A percentile compares a stretch with the other conserved stretches of the same genome.
These are phyloP conservation scores for Rhinogobius similis DNA, from an alignment of 2,113 vertebrate species.

Conservation along the genomic window DNA sequence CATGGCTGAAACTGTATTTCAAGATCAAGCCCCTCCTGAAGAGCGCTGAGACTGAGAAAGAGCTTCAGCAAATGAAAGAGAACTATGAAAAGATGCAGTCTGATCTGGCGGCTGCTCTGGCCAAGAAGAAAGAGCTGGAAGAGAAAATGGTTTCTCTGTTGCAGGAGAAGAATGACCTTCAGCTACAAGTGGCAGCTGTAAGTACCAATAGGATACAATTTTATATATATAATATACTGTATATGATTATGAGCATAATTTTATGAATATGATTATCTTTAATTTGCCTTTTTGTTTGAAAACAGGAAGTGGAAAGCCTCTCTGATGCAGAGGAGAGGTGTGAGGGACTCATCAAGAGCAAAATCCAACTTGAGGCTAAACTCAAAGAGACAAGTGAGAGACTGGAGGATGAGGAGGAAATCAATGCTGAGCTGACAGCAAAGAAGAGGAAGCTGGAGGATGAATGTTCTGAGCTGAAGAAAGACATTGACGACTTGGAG, in stretches of 20 bases:
- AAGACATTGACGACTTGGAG: slow-evolving; percentile 70
- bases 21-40: too few relatives aligned
- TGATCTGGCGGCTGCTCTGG: slow-evolving; percentile 78
- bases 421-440: slow-evolving; percentile 81
- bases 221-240: too few relatives aligned
- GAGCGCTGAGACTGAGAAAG: too few relatives aligned
- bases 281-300: neutral
- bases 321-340: slow-evolving; percentile 68
- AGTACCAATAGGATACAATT: slow-evolving; percentile 35
- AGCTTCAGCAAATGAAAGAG: slow-evolving; percentile 74
- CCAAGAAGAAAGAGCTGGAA: slow-evolving; percentile 79
- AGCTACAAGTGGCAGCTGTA: slow-evolving; percentile 72
- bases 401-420: slow-evolving; percentile 83
- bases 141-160: slow-evolving; percentile 73
- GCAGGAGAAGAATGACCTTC: slow-evolving; percentile 79
- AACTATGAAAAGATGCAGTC: slow-evolving; percentile 86
- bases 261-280: too few relatives aligned
- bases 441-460: slow-evolving; percentile 86
- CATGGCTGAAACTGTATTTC: too few relatives aligned
- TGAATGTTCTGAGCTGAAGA: slow-evolving; percentile 77
- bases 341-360: slow-evolving; percentile 67
- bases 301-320: slow-evolving; percentile 58
- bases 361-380: slow-evolving; percentile 66
- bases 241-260: too few relatives aligned
- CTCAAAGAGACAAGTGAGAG: slow-evolving; percentile 80